Base-by-base conservation (phyloP, 2,888 invertebrate genomes). In the Scaptomyza parva region DNA sequence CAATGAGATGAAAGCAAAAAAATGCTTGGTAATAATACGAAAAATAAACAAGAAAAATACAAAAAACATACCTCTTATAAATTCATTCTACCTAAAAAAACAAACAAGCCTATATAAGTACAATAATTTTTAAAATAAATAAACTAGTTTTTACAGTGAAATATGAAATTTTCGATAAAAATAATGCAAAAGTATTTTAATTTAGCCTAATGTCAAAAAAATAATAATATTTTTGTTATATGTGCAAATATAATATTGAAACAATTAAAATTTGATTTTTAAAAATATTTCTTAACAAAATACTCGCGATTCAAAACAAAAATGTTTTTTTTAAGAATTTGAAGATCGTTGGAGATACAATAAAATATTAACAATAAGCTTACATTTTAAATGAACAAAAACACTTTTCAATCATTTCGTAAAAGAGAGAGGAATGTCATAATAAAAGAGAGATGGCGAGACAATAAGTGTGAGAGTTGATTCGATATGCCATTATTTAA, bases 401-500 rank as follows among this genome's bases (percentile, higher is more conserved):
- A 17, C 9, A 37, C 17, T 9, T 17, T 3, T 9, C n/a, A 41
- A 47, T 37, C 3, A 9, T 9, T 3, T 0, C 30, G 26, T 17
- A 1, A 4, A 30, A 11, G 3, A 33, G 12, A 24, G n/a, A n/a
- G 11, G 14, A 17, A 35, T n/a, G n/a, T n/a, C n/a, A n/a, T n/a
- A n/a, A n/a, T n/a, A 9, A n/a, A 12, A 47, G 5, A 20, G 1
- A 24, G 8, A 26, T 1, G 12, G 43, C 11, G 8, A 5, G 39
- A n/a, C 39, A 18, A 17, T 12, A 12, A 14, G 6, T 26, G 11
- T 17, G 17, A n/a, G 7, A 11, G 14, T 28, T 30, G 18, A 40
- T 67, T 68, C 41, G 57, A 51, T 54, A 63, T 54, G 60, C 39
- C 39, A 63, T 69, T 69, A 73, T 57, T 73, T 63, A 73, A 69